Conservation (phyloP, 1,140 invertebrate genomes). For the Homarus americanus region DNA sequence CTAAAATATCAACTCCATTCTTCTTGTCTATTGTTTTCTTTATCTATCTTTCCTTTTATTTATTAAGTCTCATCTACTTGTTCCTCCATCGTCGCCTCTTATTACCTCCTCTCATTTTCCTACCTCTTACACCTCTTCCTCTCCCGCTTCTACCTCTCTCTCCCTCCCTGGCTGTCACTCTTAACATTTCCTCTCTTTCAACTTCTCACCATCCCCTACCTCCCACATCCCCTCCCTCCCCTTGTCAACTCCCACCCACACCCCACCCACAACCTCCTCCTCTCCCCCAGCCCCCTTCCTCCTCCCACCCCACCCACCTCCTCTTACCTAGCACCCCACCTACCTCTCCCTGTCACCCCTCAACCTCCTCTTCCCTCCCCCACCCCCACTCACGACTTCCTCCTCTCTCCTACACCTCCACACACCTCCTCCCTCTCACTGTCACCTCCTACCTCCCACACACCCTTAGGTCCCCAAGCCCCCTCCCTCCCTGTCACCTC, state of each 20-base stretch:
- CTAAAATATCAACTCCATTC: no score
- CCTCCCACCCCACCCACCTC: not conserved
- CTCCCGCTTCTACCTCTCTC: not conserved
- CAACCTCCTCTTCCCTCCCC: not conserved
- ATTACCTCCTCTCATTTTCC: no score
- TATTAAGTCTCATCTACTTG: not conserved
- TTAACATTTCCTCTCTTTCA: no score
- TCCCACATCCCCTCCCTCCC: no score
- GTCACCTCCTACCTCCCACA: not conserved
- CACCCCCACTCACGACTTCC: not conserved
- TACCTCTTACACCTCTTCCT: no score
- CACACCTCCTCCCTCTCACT: not conserved
- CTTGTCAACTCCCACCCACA: no score
- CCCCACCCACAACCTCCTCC: not conserved
- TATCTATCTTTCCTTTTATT: not conserved
- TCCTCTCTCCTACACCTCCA: not conserved
- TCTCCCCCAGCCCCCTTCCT: not conserved
- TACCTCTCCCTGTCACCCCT: not conserved
- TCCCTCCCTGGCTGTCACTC: no score
- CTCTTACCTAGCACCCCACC: not conserved
- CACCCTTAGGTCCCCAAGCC: no score
- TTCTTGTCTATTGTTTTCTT: not conserved
- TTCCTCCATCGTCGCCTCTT: not conserved
- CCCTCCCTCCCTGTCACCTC: not conserved
- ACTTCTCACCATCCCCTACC: no score